Conservation (phyloP, 2,113 vertebrate species). For the Pycnonotus jocosus region DNA sequence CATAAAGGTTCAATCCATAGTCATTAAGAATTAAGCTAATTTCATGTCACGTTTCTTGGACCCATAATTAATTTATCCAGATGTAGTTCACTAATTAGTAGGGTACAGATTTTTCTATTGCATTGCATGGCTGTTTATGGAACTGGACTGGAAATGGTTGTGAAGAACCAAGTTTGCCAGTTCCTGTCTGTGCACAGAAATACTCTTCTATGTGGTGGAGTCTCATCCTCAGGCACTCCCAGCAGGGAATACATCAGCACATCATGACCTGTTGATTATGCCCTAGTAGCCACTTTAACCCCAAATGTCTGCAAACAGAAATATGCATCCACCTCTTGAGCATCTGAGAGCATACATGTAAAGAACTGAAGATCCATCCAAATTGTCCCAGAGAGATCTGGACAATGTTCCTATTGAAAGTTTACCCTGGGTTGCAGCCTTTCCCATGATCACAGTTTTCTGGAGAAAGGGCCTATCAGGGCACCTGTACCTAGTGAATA, state of each 20-base stretch:
- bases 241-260: not conserved
- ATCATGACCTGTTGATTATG: not conserved
- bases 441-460: not conserved
- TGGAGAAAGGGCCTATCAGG: not conserved
- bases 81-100: not conserved
- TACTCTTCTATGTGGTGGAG: too few species aligned
- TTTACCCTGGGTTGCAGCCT: not conserved
- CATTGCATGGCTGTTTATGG: not conserved
- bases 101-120: not conserved
- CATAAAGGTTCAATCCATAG: not conserved
- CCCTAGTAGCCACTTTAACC: not conserved
- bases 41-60: not conserved
- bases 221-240: not conserved
- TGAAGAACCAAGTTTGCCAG: not conserved
- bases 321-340: not conserved
- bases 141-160: not conserved
- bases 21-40: not conserved
- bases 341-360: not conserved
- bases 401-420: not conserved
- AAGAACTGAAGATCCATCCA: not conserved
- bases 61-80: not conserved
- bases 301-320: not conserved
- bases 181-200: not conserved
- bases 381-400: not conserved
- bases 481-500: not conserved